phyloP scores from a whole-genome alignment of 2,113 vertebrate species.

The Ochotona princeps region DNA sequence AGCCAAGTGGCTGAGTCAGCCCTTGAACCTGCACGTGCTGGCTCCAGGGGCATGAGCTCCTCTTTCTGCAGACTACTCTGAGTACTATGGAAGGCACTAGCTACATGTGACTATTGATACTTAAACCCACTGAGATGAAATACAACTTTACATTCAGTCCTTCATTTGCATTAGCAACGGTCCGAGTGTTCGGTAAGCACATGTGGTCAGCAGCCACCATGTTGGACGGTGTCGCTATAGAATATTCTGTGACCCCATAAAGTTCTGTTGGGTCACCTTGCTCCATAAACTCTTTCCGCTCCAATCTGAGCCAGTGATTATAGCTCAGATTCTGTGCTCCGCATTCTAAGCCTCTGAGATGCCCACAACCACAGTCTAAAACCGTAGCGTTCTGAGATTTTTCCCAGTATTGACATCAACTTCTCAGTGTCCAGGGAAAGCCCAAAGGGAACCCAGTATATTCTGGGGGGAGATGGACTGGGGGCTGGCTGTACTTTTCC shows the following conservation, averaged over 20 bases:
- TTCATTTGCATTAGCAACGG: neutral
- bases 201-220: neutral
- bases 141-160: neutral
- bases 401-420: neutral
- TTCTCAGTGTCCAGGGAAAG: neutral
- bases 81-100: neutral
- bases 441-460: neutral
- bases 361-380: neutral
- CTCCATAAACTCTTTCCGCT: neutral
- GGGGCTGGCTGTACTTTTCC: constrained; percentile 86
- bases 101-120: neutral
- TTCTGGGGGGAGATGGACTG: neutral
- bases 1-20: neutral
- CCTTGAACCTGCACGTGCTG: neutral
- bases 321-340: neutral
- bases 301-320: neutral
- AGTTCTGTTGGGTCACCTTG: neutral
- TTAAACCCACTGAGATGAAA: neutral
- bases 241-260: neutral
- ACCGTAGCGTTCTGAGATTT: neutral
- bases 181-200: neutral
- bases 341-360: neutral
- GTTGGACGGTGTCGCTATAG: neutral
- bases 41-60: neutral
- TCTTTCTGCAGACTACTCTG: neutral